These are phyloP conservation scores for Brachionus rotundiformis DNA, from an alignment of 1,140 invertebrate species.

Conservation along the genomic window DNA sequence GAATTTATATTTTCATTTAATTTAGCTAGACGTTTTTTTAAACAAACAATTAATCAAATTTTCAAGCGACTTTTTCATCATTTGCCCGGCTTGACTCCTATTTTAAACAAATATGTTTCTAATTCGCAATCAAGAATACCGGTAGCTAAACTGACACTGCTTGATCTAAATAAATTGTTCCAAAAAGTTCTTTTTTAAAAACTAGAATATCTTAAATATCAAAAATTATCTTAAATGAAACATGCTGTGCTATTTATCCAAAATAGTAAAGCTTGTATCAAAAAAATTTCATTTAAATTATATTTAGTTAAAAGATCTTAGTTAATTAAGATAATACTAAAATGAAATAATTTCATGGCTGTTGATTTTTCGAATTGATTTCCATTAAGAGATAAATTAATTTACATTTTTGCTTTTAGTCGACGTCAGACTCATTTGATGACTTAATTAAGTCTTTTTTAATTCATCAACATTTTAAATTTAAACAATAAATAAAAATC, in stretches of 20 bases:
- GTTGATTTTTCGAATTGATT: not conserved
- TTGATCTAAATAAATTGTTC: not conserved
- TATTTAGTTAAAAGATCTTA: too few relatives aligned
- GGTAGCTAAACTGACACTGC: not conserved
- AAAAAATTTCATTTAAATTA: not conserved
- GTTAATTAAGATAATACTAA: too few relatives aligned
- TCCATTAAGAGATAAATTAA: not conserved
- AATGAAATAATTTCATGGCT: not conserved
- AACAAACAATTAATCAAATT: slow-evolving; percentile 40
- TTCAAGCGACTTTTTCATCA: not conserved
- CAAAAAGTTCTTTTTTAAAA: not conserved
- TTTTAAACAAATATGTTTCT: not conserved
- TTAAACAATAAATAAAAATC: too few relatives aligned
- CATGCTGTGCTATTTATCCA: too few relatives aligned
- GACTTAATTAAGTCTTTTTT: not conserved
- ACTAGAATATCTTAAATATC: not conserved
- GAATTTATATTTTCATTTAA: slow-evolving; percentile 18
- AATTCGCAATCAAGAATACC: not conserved
- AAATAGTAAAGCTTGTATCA: too few relatives aligned
- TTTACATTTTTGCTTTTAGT: not conserved
- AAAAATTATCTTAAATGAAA: not conserved
- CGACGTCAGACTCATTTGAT: not conserved
- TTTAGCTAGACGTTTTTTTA: slow-evolving; percentile 36
- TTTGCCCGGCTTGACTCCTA: not conserved
- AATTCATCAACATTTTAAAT: not conserved